phyloP scores from a whole-genome alignment of 2,888 invertebrate genomes.

The Drosophila robusta region DNA sequence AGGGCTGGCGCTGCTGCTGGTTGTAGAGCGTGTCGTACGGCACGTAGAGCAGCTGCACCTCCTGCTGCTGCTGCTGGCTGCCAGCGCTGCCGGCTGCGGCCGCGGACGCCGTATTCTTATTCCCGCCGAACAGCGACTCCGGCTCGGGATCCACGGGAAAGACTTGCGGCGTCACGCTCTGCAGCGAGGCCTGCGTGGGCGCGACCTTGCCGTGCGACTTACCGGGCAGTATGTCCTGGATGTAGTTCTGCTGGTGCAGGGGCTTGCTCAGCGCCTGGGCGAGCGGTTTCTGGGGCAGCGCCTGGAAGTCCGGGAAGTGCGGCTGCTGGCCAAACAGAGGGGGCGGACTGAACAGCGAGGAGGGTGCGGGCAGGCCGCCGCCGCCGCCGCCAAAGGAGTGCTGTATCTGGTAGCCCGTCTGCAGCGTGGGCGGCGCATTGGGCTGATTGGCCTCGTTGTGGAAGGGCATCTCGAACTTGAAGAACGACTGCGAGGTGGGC shows the following conservation, averaged over 20 bases:
- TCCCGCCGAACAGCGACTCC: constrained; percentile 69
- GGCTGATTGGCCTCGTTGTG: constrained; percentile 59
- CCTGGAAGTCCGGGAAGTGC: constrained; percentile 78
- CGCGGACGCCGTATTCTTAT: constrained; percentile 56
- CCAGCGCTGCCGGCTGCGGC: constrained; percentile 43
- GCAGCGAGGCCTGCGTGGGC: constrained; percentile 74
- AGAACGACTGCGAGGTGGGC: constrained; percentile 84
- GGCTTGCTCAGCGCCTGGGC: constrained; percentile 77
- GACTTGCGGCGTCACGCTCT: constrained; percentile 76
- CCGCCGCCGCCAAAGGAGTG: constrained; percentile 75
- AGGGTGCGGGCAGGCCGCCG: constrained; percentile 57
- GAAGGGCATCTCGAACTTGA: constrained; percentile 84
- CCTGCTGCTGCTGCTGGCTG: constrained; percentile 85
- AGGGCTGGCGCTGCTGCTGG: constrained; percentile 67
- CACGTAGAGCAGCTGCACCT: constrained; percentile 92
- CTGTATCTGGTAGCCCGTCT: constrained; percentile 84
- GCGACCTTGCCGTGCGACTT: constrained; percentile 77
- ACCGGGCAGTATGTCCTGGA: constrained; percentile 76
- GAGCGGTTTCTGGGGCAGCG: constrained; percentile 76
- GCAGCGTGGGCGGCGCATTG: constrained; percentile 76
- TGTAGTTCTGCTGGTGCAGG: constrained; percentile 80
- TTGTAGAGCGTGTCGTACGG: constrained; percentile 91
- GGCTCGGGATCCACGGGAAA: constrained; percentile 74
- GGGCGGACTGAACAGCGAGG: constrained; percentile 81
- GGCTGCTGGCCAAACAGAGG: constrained; percentile 75